Conservation (phyloP, 2,797 vertebrate species). For the Cichlasoma orientale region DNA sequence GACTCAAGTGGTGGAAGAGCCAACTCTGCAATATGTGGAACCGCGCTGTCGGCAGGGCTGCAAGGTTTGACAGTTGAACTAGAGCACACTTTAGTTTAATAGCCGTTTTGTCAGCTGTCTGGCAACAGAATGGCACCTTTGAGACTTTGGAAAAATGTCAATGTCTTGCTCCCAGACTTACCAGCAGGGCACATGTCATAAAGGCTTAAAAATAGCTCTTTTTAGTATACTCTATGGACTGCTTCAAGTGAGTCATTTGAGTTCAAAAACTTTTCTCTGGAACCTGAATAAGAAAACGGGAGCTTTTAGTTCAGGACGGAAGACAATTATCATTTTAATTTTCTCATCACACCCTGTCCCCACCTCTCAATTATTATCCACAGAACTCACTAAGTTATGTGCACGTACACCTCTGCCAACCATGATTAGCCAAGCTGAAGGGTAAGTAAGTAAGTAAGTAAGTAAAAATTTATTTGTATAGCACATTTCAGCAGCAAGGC, state of each 20-base stretch:
- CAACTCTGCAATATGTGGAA: neutral
- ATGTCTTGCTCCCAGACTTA: neutral
- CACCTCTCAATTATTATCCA: slow-evolving; percentile 33
- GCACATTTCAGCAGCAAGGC: too few relatives aligned
- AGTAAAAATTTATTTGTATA: too few relatives aligned
- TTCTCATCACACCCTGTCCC: slow-evolving; percentile 28
- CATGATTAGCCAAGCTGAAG: slow-evolving; percentile 27
- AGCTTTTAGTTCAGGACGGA: slow-evolving; percentile 26
- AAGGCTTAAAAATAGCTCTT: slow-evolving; percentile 6
- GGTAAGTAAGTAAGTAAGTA: too few relatives aligned
- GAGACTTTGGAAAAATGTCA: slow-evolving; percentile 11
- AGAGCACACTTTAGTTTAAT: slow-evolving; percentile 1
- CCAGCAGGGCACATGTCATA: neutral
- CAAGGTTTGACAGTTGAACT: neutral
- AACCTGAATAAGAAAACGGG: slow-evolving; percentile 17
- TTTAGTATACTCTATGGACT: neutral
- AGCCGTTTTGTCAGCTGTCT: neutral
- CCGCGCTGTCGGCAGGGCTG: neutral
- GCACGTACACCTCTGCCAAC: slow-evolving; percentile 28
- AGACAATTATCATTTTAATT: slow-evolving; percentile 44
- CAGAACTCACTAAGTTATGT: slow-evolving; percentile 1
- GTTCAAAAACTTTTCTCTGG: neutral
- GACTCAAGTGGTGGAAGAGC: neutral
- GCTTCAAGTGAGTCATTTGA: slow-evolving; percentile 2
- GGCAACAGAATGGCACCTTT: neutral